Conservation (phyloP, 2,113 vertebrate genomes). For the Illadopsis cleaveri region DNA sequence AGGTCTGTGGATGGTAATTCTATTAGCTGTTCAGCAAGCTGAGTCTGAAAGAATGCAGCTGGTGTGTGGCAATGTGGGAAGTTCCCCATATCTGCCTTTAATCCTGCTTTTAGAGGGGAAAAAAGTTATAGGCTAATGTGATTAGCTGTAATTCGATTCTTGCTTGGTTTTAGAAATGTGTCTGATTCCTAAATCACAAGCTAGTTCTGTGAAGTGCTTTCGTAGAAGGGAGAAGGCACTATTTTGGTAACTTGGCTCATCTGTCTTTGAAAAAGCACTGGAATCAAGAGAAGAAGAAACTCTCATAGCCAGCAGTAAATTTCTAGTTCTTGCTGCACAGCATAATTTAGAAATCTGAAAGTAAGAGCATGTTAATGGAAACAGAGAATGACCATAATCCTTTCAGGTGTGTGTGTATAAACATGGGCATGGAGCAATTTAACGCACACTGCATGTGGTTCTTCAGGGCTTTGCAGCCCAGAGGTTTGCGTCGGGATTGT, state of each 20-base stretch:
- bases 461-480: background rate
- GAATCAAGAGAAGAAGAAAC: background rate
- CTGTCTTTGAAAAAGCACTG: background rate
- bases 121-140: constrained; percentile 38
- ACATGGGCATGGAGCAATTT: background rate
- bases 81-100: constrained; percentile 27
- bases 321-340: background rate
- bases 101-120: constrained; percentile 32
- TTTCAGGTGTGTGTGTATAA: background rate
- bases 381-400: background rate
- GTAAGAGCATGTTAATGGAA: background rate
- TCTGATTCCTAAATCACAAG: background rate
- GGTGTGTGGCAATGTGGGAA: constrained; percentile 28
- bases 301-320: background rate
- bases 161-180: constrained; percentile 17
- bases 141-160: constrained; percentile 62
- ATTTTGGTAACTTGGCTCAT: background rate
- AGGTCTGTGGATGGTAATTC: constrained; percentile 50
- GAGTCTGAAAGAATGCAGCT: constrained; percentile 39
- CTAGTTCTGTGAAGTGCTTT: background rate
- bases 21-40: constrained; percentile 30
- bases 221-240: background rate
- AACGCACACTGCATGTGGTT: accelerated
- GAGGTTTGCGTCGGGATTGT: background rate
- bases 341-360: background rate